Conservation (phyloP, 2,797 vertebrate genomes). For the Thripadectes ignobilis region DNA sequence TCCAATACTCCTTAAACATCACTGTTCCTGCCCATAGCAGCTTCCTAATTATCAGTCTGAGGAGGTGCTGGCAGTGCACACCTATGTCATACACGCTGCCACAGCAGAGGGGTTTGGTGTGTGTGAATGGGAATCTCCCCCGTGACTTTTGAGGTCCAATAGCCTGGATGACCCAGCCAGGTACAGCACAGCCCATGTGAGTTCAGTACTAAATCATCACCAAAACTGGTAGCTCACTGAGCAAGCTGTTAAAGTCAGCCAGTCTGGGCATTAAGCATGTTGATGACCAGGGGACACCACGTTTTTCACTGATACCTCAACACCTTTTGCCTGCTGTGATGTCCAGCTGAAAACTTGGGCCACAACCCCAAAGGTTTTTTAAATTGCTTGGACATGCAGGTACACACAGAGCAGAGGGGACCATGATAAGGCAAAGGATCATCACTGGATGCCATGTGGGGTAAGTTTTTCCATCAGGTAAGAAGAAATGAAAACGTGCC, state of each 20-base stretch:
- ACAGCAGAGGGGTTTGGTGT: background rate
- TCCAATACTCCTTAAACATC: background rate
- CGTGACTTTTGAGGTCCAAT: background rate
- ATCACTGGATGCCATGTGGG: background rate
- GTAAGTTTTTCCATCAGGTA: background rate
- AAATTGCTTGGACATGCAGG: background rate
- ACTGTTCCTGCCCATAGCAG: background rate
- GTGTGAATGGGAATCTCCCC: background rate
- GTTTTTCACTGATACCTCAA: background rate
- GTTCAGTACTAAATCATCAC: background rate
- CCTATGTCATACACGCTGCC: fast-evolving
- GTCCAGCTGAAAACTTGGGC: background rate
- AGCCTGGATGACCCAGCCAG: background rate
- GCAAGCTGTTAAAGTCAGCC: background rate
- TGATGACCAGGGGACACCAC: background rate
- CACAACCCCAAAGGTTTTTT: background rate
- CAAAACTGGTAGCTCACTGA: background rate
- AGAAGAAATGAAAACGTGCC: background rate
- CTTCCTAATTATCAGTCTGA: background rate
- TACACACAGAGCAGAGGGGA: background rate
- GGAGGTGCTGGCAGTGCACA: background rate
- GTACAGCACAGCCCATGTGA: background rate
- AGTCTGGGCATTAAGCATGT: background rate
- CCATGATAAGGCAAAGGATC: background rate
- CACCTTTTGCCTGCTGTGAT: background rate